These are phyloP conservation scores for Chrysoperla carnea DNA, from an alignment of 1,140 invertebrate genomes.

Conservation along the genomic window DNA sequence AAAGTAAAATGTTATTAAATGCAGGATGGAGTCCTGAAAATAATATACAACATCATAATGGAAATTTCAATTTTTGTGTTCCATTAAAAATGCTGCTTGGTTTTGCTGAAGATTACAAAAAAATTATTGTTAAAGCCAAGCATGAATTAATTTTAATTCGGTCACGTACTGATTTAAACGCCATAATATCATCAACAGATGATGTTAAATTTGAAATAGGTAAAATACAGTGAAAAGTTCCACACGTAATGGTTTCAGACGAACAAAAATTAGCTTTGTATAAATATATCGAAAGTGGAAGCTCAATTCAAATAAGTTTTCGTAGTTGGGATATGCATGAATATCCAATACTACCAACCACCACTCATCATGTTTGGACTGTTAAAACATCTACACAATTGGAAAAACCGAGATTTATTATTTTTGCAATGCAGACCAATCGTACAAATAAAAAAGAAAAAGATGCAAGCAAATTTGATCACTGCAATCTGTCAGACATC, in stretches of 20 bases:
- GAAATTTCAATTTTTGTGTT: constrained; percentile 20
- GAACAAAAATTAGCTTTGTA: background rate
- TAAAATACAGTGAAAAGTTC: too few species aligned
- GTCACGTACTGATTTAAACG: constrained; percentile 13
- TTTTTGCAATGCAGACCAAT: constrained; percentile 7
- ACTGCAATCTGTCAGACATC: constrained; percentile 4
- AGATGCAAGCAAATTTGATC: constrained; percentile 4
- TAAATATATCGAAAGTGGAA: constrained; percentile 9
- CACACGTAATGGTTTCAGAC: too few species aligned
- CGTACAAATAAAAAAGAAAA: constrained; percentile 1
- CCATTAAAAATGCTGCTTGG: constrained; percentile 21
- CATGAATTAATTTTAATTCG: constrained; percentile 25
- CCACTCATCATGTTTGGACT: constrained; percentile 13
- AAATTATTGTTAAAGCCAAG: constrained; percentile 24
- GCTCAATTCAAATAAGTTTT: constrained; percentile 14
- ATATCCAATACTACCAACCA: constrained; percentile 17
- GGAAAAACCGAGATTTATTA: constrained; percentile 14
- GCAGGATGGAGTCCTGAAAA: constrained; percentile 11
- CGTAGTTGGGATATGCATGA: constrained; percentile 20
- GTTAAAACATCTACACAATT: constrained; percentile 13
- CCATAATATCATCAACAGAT: background rate
- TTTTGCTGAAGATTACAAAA: constrained; percentile 26
- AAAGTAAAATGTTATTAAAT: constrained; percentile 11
- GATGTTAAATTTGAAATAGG: too few species aligned
- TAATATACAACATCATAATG: constrained; percentile 5